Conservation (phyloP, 2,888 invertebrate species). For the Abrostola tripartita region DNA sequence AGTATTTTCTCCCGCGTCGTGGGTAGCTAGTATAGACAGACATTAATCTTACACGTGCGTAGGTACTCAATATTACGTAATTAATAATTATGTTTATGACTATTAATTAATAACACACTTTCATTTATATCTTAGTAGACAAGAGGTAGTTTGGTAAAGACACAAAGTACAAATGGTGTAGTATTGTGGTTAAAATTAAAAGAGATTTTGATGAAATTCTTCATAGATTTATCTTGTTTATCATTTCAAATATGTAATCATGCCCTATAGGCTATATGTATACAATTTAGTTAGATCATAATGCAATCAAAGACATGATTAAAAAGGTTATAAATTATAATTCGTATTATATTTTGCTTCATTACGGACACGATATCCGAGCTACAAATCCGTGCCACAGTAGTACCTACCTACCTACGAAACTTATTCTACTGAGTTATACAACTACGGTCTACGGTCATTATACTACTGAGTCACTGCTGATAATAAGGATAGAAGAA, state of each 20-base stretch:
- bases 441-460: too few relatives aligned
- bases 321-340: neutral
- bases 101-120: too few relatives aligned
- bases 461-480: constrained; percentile 11
- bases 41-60: neutral
- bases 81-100: neutral
- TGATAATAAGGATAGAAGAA: constrained; percentile 26
- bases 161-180: too few relatives aligned
- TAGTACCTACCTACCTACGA: constrained; percentile 19
- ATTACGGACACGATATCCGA: constrained; percentile 2
- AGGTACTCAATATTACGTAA: neutral
- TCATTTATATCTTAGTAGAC: too few relatives aligned
- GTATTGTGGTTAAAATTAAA: too few relatives aligned
- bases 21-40: neutral
- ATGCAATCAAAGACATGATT: constrained; percentile 8
- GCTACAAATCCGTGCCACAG: constrained; percentile 5
- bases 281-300: neutral
- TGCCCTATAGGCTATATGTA: too few relatives aligned
- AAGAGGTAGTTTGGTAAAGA: too few relatives aligned
- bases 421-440: too few relatives aligned
- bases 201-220: too few relatives aligned
- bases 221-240: too few relatives aligned
- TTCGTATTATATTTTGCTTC: constrained; percentile 17
- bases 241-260: too few relatives aligned
- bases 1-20: neutral